phyloP scores from a whole-genome alignment of 1,140 invertebrate species.

The Agrypnia vestita region DNA sequence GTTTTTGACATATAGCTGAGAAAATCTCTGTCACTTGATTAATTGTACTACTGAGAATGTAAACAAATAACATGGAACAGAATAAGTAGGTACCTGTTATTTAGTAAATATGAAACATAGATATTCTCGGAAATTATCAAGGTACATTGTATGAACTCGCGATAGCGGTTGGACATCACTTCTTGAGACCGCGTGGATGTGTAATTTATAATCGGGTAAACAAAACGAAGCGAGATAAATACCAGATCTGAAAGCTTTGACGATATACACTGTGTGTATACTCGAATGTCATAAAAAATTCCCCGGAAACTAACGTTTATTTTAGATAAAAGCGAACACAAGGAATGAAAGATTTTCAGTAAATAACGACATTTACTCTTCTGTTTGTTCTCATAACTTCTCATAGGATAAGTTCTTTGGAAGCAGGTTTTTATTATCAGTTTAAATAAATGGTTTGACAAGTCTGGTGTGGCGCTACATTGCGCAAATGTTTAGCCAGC shows the following conservation, averaged over 20 bases:
- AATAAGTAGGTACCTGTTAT: no score
- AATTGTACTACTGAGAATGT: no score
- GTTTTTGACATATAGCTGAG: no score
- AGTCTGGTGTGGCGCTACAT: not conserved
- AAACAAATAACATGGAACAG: no score
- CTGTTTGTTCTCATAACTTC: not conserved
- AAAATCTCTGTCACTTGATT: no score
- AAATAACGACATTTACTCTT: slow-evolving; percentile 36
- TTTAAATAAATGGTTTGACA: not conserved
- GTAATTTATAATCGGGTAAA: slow-evolving; percentile 38
- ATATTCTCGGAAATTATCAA: no score
- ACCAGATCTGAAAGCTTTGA: slow-evolving; percentile 14
- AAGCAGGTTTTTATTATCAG: not conserved
- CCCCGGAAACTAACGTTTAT: slow-evolving; percentile 58
- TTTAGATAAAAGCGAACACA: slow-evolving; percentile 56
- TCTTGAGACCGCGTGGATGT: slow-evolving; percentile 34
- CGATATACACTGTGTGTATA: slow-evolving; percentile 51
- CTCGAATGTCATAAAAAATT: slow-evolving; percentile 49
- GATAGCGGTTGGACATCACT: not conserved
- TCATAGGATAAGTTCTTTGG: no score
- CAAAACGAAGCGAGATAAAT: slow-evolving; percentile 30
- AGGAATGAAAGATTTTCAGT: slow-evolving; percentile 44
- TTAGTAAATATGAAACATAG: no score
- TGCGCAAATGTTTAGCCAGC: no score
- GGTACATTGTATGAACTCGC: not conserved